phyloP scores from a whole-genome alignment of 1,140 invertebrate species.

The Rhynchophorus ferrugineus region DNA sequence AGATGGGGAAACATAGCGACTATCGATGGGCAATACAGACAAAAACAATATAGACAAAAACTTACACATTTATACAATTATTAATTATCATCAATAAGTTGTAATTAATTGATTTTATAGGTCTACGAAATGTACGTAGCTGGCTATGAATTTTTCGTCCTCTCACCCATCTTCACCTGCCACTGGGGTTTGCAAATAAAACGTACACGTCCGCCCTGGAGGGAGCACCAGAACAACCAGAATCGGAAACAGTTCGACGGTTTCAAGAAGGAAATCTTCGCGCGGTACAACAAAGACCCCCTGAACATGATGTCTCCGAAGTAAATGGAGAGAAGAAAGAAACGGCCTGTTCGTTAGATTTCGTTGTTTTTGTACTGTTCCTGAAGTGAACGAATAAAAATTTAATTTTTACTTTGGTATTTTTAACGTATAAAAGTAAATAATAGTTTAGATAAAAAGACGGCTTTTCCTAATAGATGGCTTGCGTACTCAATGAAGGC shows the following conservation, averaged over 20 bases:
- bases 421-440: too few species aligned
- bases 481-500: too few species aligned
- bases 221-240: slow-evolving; percentile 75
- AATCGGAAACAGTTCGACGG: slow-evolving; percentile 75
- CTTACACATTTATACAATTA: too few species aligned
- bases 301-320: slow-evolving; percentile 23
- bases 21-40: too few species aligned
- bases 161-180: slow-evolving; percentile 83
- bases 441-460: too few species aligned
- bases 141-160: slow-evolving; percentile 81
- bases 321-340: neutral
- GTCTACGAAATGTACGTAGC: slow-evolving; percentile 91
- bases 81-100: too few species aligned
- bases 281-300: slow-evolving; percentile 64
- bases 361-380: slow-evolving; percentile 6
- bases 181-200: slow-evolving; percentile 82
- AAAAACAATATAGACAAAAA: too few species aligned
- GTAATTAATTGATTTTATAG: too few species aligned
- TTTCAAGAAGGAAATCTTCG: slow-evolving; percentile 78
- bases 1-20: too few species aligned
- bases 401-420: neutral
- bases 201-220: slow-evolving; percentile 67
- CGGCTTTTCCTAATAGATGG: too few species aligned
- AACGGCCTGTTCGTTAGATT: neutral
- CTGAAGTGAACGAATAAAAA: neutral